Evolutionary conservation across 2,113 vertebrate genomes (phyloP).

Genomic region (Zapus hudsonius): DNA sequence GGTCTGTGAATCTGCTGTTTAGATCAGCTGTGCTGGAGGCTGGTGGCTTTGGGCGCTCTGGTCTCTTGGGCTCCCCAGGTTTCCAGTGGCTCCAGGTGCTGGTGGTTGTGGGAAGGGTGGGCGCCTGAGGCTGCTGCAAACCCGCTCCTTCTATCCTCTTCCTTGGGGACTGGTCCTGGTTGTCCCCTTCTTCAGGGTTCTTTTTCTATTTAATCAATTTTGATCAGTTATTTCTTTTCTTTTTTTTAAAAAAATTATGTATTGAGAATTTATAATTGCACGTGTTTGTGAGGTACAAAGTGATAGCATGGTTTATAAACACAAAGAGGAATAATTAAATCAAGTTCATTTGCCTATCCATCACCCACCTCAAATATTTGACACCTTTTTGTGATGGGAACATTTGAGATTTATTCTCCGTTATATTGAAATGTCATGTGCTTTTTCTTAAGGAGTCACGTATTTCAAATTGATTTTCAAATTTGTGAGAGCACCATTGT

Average conservation of each 20-base stretch:
- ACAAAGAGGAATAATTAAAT: slow-evolving; percentile 22
- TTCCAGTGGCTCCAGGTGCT: no score
- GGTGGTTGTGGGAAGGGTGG: no score
- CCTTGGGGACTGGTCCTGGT: no score
- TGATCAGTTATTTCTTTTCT: neutral
- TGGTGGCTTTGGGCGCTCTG: no score
- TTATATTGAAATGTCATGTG: neutral
- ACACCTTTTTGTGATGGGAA: neutral
- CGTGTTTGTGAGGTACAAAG: neutral
- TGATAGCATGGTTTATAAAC: neutral
- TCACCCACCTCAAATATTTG: slow-evolving; percentile 6
- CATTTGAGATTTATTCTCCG: neutral
- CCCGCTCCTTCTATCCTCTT: no score
- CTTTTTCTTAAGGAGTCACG: neutral
- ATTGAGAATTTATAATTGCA: neutral
- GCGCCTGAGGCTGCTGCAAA: no score
- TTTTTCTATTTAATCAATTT: no score
- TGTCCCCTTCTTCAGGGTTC: no score
- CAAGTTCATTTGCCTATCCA: neutral
- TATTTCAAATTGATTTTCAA: slow-evolving; percentile 17
- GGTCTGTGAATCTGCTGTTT: no score
- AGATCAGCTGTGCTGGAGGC: no score
- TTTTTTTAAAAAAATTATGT: neutral
- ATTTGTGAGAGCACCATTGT: neutral
- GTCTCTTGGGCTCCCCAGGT: no score